A percentile compares a stretch with the other conserved stretches of the same genome.
phyloP scores from a whole-genome alignment of 2,797 vertebrate genomes.

The Sebastolobus alascanus region DNA sequence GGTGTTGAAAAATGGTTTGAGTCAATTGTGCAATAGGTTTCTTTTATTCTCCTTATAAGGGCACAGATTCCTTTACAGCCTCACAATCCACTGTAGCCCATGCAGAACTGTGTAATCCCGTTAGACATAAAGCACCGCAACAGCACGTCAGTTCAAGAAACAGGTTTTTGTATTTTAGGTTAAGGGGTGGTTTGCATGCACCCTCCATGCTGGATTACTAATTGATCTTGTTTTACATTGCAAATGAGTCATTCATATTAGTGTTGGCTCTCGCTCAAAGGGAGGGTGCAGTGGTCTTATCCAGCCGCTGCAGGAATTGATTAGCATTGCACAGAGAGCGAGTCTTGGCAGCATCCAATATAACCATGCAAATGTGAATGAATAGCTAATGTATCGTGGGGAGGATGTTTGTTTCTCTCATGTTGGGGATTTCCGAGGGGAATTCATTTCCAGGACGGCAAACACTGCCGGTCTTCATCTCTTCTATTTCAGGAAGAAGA shows the following conservation, averaged over 20 bases:
- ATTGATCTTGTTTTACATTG: slow-evolving; percentile 87
- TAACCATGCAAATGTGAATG: slow-evolving; percentile 76
- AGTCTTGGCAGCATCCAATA: slow-evolving; percentile 73
- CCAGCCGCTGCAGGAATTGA: slow-evolving; percentile 82
- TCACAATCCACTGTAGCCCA: slow-evolving; percentile 20
- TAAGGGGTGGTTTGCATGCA: slow-evolving; percentile 65
- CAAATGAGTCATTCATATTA: slow-evolving; percentile 86
- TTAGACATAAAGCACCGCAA: slow-evolving; percentile 49
- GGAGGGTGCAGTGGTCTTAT: slow-evolving; percentile 78
- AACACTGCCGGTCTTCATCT: slow-evolving; percentile 36
- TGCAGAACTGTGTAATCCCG: slow-evolving; percentile 64
- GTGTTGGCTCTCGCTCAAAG: slow-evolving; percentile 80
- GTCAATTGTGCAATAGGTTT: neutral
- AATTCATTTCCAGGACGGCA: slow-evolving; percentile 60
- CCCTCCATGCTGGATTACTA: slow-evolving; percentile 76
- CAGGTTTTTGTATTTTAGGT: slow-evolving; percentile 63
- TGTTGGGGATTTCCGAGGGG: slow-evolving; percentile 65
- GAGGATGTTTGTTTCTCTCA: slow-evolving; percentile 77
- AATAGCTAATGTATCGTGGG: slow-evolving; percentile 79
- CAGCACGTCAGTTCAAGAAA: slow-evolving; percentile 38
- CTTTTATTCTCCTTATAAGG: slow-evolving; percentile 25
- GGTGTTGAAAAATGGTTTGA: neutral
- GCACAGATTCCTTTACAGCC: slow-evolving; percentile 38
- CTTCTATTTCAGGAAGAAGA: slow-evolving; percentile 35
- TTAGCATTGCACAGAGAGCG: slow-evolving; percentile 81